phyloP scores from a whole-genome alignment of 2,888 invertebrate genomes.

The Lagria hirta region DNA sequence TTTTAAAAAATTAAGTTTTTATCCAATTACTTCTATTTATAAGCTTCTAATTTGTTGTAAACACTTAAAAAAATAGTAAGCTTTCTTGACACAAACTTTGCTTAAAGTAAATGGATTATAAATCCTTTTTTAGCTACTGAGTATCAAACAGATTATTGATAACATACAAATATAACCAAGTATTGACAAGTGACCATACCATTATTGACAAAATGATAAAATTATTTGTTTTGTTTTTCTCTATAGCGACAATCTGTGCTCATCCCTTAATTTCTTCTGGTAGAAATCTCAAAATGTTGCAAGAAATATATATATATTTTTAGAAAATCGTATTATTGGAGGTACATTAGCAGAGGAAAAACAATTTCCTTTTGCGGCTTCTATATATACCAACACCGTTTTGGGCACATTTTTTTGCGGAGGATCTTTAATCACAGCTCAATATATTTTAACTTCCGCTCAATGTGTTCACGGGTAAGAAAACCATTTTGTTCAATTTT shows the following conservation, averaged over 20 bases:
- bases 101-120: too few species aligned
- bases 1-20: too few species aligned
- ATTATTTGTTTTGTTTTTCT: too few species aligned
- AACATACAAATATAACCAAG: too few species aligned
- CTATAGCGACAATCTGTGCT: background rate
- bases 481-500: slow-evolving; percentile 1
- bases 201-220: slow-evolving; percentile 5
- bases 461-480: slow-evolving; percentile 7
- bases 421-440: background rate
- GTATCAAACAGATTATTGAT: too few species aligned
- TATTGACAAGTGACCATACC: too few species aligned
- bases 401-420: slow-evolving; percentile 5
- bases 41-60: too few species aligned
- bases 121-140: too few species aligned
- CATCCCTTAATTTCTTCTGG: background rate
- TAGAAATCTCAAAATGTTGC: background rate
- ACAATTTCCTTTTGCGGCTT: slow-evolving; percentile 4
- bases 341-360: slow-evolving; percentile 1
- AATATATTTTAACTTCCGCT: slow-evolving; percentile 5
- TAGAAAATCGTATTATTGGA: slow-evolving; percentile 4
- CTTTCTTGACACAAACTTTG: too few species aligned
- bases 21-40: too few species aligned
- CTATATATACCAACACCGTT: slow-evolving; percentile 5
- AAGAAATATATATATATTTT: background rate
- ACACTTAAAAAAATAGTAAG: too few species aligned